Conservation (phyloP, 2,113 vertebrate species). For the Sus scrofa region DNA sequence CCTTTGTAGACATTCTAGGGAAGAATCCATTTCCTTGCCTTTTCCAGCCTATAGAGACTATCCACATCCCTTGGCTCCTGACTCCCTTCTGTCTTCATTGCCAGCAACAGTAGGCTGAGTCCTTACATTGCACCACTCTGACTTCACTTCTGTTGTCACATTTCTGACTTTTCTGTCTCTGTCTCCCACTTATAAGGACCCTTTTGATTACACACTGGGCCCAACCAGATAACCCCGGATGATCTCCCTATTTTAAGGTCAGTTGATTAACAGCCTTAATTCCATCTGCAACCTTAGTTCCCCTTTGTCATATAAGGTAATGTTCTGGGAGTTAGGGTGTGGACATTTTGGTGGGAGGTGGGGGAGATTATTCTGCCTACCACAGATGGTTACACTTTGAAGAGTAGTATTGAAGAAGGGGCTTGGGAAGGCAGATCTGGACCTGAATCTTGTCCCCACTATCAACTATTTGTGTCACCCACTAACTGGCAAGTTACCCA, state of each 20-base stretch:
- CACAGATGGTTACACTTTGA: neutral
- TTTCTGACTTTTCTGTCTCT: constrained; percentile 39
- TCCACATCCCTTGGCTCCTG: neutral
- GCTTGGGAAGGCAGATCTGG: neutral
- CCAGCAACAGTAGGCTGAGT: neutral
- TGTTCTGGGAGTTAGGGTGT: constrained; percentile 8
- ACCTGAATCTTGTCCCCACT: neutral
- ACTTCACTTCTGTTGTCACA: constrained; percentile 2
- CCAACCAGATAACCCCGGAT: neutral
- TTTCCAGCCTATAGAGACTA: neutral
- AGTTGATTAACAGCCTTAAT: constrained; percentile 37
- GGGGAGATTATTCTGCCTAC: neutral
- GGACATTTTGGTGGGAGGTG: neutral
- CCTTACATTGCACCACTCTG: neutral
- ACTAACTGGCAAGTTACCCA: constrained; percentile 6
- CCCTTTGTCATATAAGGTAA: neutral
- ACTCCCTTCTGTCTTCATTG: neutral
- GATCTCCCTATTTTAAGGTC: neutral
- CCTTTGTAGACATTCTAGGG: neutral
- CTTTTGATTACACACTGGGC: constrained; percentile 1
- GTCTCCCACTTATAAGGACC: neutral
- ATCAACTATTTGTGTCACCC: neutral
- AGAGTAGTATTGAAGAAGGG: neutral
- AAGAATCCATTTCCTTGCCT: neutral
- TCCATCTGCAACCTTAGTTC: neutral